Conservation (phyloP, 1,140 invertebrate genomes). For the Andricus grossulariae region DNA sequence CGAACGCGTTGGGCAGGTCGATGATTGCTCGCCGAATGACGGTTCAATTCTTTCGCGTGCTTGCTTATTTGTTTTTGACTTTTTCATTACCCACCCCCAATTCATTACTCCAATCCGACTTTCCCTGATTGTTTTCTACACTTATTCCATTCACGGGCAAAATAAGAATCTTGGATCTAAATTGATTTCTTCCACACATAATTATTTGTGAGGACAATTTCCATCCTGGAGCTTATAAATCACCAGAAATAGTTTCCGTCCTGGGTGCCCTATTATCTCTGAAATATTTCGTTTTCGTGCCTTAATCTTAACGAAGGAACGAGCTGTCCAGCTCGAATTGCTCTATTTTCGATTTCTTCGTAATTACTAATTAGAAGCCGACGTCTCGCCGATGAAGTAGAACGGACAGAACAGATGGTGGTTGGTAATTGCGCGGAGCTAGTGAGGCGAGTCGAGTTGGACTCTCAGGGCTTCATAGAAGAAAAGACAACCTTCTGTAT, state of each 20-base stretch:
- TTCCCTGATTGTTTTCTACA: too few relatives aligned
- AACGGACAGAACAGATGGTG: constrained; percentile 12
- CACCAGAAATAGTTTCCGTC: too few relatives aligned
- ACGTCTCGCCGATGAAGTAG: not conserved
- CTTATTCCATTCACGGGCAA: too few relatives aligned
- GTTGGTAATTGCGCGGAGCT: not conserved
- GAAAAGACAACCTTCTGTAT: constrained; percentile 12
- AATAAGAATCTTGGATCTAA: too few relatives aligned
- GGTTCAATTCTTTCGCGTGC: constrained; percentile 66
- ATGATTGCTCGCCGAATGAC: constrained; percentile 67
- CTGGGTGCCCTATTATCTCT: too few relatives aligned
- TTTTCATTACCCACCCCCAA: not conserved
- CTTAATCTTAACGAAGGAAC: too few relatives aligned
- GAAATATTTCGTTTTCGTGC: too few relatives aligned
- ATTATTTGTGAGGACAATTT: too few relatives aligned
- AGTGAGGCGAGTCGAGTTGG: constrained; percentile 8
- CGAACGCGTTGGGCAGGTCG: constrained; percentile 55
- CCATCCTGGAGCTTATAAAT: too few relatives aligned
- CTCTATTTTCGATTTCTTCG: constrained; percentile 1
- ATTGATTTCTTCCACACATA: too few relatives aligned
- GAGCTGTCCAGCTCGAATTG: not conserved
- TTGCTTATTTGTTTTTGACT: constrained; percentile 45
- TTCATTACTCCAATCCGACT: not conserved
- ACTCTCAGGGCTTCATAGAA: constrained; percentile 15
- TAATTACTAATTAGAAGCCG: not conserved